phyloP scores from a whole-genome alignment of 2,888 invertebrate species.

The Acleris holmiana region DNA sequence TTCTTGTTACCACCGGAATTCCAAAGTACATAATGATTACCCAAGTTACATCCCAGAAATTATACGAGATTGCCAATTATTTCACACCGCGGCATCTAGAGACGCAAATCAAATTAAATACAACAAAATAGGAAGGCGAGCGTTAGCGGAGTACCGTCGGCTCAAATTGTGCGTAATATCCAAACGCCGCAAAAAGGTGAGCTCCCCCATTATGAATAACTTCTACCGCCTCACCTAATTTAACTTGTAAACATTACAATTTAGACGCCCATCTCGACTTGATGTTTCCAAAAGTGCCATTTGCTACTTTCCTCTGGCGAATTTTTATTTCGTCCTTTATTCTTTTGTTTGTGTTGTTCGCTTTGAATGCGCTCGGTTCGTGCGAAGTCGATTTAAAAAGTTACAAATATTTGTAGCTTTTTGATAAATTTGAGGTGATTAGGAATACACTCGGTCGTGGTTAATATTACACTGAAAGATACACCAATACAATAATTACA shows the following conservation, averaged over 20 bases:
- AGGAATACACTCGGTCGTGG: too few species aligned
- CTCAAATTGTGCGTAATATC: conserved; percentile 71
- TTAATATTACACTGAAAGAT: too few species aligned
- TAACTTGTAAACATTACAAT: conserved; percentile 81
- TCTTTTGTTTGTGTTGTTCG: conserved; percentile 51
- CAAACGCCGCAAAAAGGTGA: conserved; percentile 65
- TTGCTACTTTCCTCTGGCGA: conserved; percentile 66
- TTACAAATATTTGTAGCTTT: not conserved
- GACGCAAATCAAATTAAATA: conserved; percentile 56
- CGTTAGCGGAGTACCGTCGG: conserved; percentile 43
- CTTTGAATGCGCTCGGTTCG: conserved; percentile 9
- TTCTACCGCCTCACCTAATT: conserved; percentile 73
- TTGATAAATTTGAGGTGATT: not conserved
- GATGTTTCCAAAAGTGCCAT: conserved; percentile 73
- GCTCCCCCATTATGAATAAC: conserved; percentile 71
- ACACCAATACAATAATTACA: too few species aligned
- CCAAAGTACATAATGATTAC: not conserved
- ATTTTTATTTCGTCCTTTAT: conserved; percentile 66
- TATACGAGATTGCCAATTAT: conserved; percentile 45
- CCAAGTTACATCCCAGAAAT: conserved; percentile 15
- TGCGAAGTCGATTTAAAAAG: too few species aligned
- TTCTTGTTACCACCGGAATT: not conserved
- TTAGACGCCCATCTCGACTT: conserved; percentile 73
- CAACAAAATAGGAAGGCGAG: conserved; percentile 47
- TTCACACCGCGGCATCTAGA: conserved; percentile 47